Percentiles rank a stretch among this genome's conserved stretches.
Evolutionary conservation across 2,797 vertebrate genomes (phyloP).

Genomic region (Taeniopygia guttata): DNA sequence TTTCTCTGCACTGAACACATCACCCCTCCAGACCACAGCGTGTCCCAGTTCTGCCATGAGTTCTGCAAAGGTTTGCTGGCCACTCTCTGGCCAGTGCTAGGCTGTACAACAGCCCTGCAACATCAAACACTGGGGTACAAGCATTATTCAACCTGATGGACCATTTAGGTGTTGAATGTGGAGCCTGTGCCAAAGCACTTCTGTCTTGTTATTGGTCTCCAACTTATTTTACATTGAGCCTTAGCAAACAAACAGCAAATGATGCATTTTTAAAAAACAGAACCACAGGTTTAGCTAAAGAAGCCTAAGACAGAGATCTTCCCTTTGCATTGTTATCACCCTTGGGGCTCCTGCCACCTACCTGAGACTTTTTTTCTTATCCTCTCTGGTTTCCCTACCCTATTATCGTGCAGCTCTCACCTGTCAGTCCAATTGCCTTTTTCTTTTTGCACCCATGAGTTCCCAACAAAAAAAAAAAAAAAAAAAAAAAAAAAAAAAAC

Average conservation of each 20-base stretch:
- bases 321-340: rapidly evolving
- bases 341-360: neutral
- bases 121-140: neutral
- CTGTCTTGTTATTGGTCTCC: neutral
- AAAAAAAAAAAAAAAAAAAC: neutral
- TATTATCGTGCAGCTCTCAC: neutral
- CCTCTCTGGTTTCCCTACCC: neutral
- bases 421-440: neutral
- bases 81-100: neutral
- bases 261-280: neutral
- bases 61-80: neutral
- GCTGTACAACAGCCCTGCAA: neutral
- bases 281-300: neutral
- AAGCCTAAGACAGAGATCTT: neutral
- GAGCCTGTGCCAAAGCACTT: neutral
- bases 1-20: neutral
- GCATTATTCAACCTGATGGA: neutral
- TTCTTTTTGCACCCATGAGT: neutral
- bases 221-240: neutral
- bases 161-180: neutral
- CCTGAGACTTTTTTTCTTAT: neutral
- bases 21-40: neutral
- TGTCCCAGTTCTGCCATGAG: neutral
- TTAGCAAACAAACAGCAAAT: neutral
- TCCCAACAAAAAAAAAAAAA: neutral